Conservation (phyloP, 2,113 vertebrate species). For the Xyliphius kryptos region DNA sequence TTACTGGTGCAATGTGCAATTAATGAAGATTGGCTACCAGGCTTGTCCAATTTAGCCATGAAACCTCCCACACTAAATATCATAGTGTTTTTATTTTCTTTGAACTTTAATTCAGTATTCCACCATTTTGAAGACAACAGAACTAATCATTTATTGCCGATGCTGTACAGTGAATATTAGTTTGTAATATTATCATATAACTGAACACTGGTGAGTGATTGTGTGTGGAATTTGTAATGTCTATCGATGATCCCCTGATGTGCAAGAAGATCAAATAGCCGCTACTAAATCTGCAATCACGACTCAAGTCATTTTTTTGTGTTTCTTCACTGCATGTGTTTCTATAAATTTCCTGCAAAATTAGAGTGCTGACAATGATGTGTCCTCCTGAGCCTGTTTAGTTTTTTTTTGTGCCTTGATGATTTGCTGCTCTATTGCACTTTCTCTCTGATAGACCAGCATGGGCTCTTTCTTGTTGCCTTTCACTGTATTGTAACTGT, state of each 20-base stretch:
- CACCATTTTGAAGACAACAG: background rate
- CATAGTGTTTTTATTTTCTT: background rate
- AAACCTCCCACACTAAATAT: too few species aligned
- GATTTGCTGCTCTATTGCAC: background rate
- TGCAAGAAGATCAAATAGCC: background rate
- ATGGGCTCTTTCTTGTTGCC: slow-evolving; percentile 24
- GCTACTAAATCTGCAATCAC: background rate
- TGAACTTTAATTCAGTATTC: background rate
- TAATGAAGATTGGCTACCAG: too few species aligned
- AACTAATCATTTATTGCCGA: background rate
- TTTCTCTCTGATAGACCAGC: slow-evolving; percentile 1
- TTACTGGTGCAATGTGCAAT: too few species aligned
- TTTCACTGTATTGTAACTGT: too few species aligned
- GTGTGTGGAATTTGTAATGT: background rate
- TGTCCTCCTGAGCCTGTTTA: slow-evolving; percentile 1
- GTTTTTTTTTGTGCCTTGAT: slow-evolving; percentile 2
- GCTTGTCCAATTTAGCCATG: too few species aligned
- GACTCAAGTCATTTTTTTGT: background rate
- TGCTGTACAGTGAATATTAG: background rate
- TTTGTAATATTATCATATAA: slow-evolving; percentile 2
- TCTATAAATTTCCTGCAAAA: slow-evolving; percentile 7
- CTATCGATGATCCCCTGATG: background rate
- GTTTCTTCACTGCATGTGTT: background rate
- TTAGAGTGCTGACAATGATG: background rate
- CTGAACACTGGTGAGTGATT: background rate